Percentiles rank a stretch among this genome's conserved stretches.
phyloP scores from a whole-genome alignment of 2,797 vertebrate genomes.

The Cyclopterus lumpus region DNA sequence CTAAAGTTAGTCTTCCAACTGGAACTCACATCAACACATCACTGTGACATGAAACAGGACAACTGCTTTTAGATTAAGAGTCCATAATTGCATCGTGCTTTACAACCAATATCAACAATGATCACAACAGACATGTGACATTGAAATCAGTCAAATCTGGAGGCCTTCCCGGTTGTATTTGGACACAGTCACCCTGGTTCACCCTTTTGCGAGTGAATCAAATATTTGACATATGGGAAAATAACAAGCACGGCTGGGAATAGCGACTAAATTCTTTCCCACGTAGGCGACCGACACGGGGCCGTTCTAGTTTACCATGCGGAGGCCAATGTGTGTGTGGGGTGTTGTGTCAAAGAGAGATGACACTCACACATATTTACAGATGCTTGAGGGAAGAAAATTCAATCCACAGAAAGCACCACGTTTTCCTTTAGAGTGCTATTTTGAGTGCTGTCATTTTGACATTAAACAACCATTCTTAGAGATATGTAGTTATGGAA shows the following conservation, averaged over 20 bases:
- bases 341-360: not conserved
- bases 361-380: not conserved
- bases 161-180: constrained; percentile 6
- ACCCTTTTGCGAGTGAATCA: constrained; percentile 18
- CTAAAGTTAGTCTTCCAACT: constrained; percentile 41
- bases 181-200: constrained; percentile 1
- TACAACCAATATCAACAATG: not conserved
- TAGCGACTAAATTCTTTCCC: constrained; percentile 66
- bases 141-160: not conserved
- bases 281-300: constrained; percentile 20
- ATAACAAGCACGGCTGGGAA: constrained; percentile 42
- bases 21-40: constrained; percentile 41
- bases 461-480: not conserved
- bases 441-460: not conserved
- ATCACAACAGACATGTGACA: not conserved
- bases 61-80: not conserved
- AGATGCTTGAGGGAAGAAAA: not conserved
- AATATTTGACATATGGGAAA: constrained; percentile 52
- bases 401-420: not conserved
- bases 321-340: not conserved
- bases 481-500: not conserved
- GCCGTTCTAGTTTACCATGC: not conserved
- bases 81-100: not conserved
- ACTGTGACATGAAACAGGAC: constrained; percentile 3
- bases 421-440: not conserved